Conservation (phyloP, 1,140 invertebrate species). For the Sminthurides bifidus region DNA sequence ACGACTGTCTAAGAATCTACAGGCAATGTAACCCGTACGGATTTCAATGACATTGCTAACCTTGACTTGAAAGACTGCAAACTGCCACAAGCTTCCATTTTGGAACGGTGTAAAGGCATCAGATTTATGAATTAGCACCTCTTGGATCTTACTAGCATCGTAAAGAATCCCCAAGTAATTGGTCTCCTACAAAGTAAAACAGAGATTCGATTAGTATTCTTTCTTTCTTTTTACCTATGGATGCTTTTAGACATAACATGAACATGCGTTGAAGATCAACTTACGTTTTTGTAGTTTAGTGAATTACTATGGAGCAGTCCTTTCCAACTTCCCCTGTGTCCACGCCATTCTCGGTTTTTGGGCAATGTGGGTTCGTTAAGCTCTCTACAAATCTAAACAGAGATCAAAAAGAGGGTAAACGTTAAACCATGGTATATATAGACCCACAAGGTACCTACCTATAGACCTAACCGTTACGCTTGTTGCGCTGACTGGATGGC, state of each 20-base stretch:
- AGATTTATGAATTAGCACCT: slow-evolving; percentile 8
- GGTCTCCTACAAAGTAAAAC: slow-evolving; percentile 6
- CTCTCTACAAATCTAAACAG: slow-evolving; percentile 49
- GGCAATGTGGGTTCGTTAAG: slow-evolving; percentile 53
- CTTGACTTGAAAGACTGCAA: slow-evolving; percentile 24
- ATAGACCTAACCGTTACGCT: no score
- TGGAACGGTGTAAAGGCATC: slow-evolving; percentile 20
- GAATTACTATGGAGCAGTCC: slow-evolving; percentile 33
- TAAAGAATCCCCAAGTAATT: slow-evolving; percentile 22
- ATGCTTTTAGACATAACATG: not conserved
- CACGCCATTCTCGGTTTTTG: slow-evolving; percentile 51
- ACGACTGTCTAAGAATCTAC: not conserved
- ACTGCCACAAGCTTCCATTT: slow-evolving; percentile 33
- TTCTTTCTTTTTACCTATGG: not conserved
- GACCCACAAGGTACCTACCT: no score
- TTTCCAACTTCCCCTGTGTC: slow-evolving; percentile 51
- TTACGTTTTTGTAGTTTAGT: slow-evolving; percentile 21
- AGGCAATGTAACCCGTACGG: not conserved
- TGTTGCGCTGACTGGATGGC: no score
- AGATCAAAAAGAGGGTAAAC: no score
- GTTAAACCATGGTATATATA: no score
- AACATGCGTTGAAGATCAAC: not conserved
- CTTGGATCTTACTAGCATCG: slow-evolving; percentile 23
- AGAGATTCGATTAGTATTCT: not conserved
- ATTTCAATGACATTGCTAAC: slow-evolving; percentile 10